Percentiles rank a stretch among this genome's conserved stretches.
Conservation (phyloP, 2,113 vertebrate species). For the Pycnonotus jocosus region DNA sequence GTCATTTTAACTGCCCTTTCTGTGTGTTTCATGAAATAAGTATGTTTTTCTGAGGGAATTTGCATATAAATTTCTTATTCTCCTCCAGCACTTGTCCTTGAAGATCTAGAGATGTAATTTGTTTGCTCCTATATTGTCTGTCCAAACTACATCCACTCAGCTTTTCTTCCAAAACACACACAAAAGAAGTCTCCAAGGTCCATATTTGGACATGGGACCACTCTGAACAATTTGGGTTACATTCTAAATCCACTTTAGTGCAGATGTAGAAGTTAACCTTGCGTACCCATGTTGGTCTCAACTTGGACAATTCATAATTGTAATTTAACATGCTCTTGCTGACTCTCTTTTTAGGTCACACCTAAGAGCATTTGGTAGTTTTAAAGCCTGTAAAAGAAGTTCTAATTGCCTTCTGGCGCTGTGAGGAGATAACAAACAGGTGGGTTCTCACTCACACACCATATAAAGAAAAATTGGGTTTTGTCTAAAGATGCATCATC, state of each 20-base stretch:
- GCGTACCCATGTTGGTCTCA: neutral
- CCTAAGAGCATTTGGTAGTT: neutral
- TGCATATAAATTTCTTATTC: neutral
- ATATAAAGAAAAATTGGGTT: accelerated
- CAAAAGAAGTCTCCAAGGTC: neutral
- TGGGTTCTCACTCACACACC: neutral
- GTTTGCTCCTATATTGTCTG: neutral
- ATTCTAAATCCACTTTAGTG: neutral
- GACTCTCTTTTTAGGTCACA: neutral
- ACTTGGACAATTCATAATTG: neutral
- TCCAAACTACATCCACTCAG: neutral
- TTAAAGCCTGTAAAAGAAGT: neutral
- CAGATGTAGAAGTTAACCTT: neutral
- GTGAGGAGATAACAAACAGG: neutral
- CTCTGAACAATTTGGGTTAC: neutral
- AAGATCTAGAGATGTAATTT: neutral
- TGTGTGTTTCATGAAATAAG: neutral
- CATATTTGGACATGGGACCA: neutral
- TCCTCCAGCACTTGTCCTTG: neutral
- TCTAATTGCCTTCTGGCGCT: neutral
- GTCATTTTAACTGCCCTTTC: neutral
- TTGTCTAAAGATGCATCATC: neutral
- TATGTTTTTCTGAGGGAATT: neutral
- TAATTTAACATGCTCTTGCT: neutral
- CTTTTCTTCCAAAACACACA: neutral